Base-by-base conservation (phyloP, 2,888 invertebrate species). In the Choreutis nemorana region DNA sequence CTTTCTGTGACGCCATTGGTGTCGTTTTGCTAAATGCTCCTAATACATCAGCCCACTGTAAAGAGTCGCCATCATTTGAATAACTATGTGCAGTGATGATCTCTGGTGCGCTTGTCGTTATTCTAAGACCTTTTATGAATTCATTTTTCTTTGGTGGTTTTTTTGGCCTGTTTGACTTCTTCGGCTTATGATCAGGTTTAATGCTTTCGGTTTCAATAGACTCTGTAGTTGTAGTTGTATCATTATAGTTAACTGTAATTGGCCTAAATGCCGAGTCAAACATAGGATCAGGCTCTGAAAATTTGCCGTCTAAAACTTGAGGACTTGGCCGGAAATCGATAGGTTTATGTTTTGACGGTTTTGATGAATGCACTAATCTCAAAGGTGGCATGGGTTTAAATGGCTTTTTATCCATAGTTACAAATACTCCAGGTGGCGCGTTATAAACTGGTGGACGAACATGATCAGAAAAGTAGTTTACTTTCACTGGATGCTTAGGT, bases 351-450 rank as follows among this genome's bases (percentile, higher is more conserved):
- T 60, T 70, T 14, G 46, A 30, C 3, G 54, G 54, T 37, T 68
- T 73, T 2, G 50, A 36, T 2, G 47, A 36, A 27, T 64, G 54
- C 11, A 42, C 34, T 8, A 48, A 41, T 34, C 75, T 77, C n/a
- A 77, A 31, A 1, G 77, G 77, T 8, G 78, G 78, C 70, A 78
- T 57, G 4, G 78, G 78, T 37, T 75, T 78, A 29, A 78, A 77
- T 2, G 77, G 75, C 28, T 78, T 78, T 37, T 75, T 78, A 32
- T 78, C 77, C 72, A 72, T 70, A 3, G 71, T 70, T 6, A 65
- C 65, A 32, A 78, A 77, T 2, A 78, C 66, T 15, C 78, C 78
- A 1, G 77, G 78, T 1, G 77, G 78, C 7, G 78, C 72, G 39
- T 67, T 77, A 36, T 67, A 77, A 7, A 78, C 54, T 3, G 77